Evolutionary conservation across 1,140 invertebrate species (phyloP).

Genomic region (Calliphora vicina): DNA sequence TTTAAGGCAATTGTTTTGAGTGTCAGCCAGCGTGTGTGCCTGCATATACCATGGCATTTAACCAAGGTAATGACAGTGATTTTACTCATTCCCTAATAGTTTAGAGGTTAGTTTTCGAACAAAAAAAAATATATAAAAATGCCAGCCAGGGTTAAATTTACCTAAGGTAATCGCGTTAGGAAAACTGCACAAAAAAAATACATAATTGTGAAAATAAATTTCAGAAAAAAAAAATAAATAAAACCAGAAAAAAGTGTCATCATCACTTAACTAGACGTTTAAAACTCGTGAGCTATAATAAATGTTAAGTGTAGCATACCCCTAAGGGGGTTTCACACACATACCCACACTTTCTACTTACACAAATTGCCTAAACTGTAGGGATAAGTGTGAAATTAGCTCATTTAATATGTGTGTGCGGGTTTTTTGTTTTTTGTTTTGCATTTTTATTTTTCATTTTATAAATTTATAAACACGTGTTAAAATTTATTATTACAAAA

Average conservation of each 20-base stretch:
- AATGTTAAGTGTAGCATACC: not conserved
- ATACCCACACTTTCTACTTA: too few relatives aligned
- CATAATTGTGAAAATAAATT: not conserved
- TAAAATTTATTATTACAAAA: not conserved
- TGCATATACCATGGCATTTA: slow-evolving; percentile 19
- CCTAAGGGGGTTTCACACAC: not conserved
- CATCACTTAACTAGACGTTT: not conserved
- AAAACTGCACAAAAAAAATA: not conserved
- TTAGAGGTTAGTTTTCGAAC: not conserved
- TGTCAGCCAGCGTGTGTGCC: not conserved
- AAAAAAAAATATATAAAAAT: not conserved
- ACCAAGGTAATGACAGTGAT: slow-evolving; percentile 28
- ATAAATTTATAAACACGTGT: not conserved
- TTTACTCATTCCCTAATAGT: slow-evolving; percentile 22
- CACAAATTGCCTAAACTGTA: not conserved
- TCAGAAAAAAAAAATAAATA: not conserved
- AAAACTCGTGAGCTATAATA: not conserved
- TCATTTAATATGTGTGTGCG: not conserved
- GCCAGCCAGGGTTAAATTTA: not conserved
- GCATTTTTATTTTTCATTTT: too few relatives aligned
- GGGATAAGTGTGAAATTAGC: not conserved
- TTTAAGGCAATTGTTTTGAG: not conserved
- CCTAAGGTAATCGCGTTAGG: not conserved
- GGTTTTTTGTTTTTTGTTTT: too few relatives aligned
- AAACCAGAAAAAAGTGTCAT: not conserved